A percentile compares a stretch with the other conserved stretches of the same genome.
These are phyloP conservation scores for Agrypnus murinus DNA, from an alignment of 2,888 invertebrate genomes.

Conservation along the genomic window DNA sequence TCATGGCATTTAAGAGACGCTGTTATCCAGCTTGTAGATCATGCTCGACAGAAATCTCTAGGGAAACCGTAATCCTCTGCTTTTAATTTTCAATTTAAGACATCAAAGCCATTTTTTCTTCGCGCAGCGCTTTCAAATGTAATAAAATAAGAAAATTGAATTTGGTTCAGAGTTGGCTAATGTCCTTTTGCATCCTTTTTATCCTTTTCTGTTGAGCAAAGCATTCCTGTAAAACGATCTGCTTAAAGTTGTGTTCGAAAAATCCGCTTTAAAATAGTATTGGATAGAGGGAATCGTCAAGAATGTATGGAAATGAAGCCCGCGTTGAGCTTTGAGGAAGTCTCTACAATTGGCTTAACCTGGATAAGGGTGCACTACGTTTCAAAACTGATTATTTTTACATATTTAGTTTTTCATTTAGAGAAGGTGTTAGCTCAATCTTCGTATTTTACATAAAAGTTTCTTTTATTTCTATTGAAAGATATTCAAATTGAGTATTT, in stretches of 20 bases:
- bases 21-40: slow-evolving; percentile 24
- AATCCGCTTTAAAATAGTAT: slow-evolving; percentile 39
- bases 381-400: background rate
- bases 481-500: too few species aligned
- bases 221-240: slow-evolving; percentile 38
- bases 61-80: slow-evolving; percentile 27
- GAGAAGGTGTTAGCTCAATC: background rate
- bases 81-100: slow-evolving; percentile 33
- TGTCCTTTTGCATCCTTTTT: slow-evolving; percentile 33
- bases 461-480: too few species aligned
- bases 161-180: slow-evolving; percentile 28
- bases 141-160: slow-evolving; percentile 37
- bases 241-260: slow-evolving; percentile 37
- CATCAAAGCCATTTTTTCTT: slow-evolving; percentile 29
- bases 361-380: slow-evolving; percentile 47
- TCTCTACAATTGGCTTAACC: slow-evolving; percentile 36
- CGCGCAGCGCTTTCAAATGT: slow-evolving; percentile 25
- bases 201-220: slow-evolving; percentile 34
- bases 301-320: slow-evolving; percentile 43
- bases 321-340: slow-evolving; percentile 27
- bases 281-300: slow-evolving; percentile 38
- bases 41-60: slow-evolving; percentile 30
- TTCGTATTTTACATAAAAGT: too few species aligned
- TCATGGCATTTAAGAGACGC: slow-evolving; percentile 22
- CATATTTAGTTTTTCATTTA: slow-evolving; percentile 5